phyloP scores from a whole-genome alignment of 2,888 invertebrate genomes.

The Cryptophagus acutangulus region DNA sequence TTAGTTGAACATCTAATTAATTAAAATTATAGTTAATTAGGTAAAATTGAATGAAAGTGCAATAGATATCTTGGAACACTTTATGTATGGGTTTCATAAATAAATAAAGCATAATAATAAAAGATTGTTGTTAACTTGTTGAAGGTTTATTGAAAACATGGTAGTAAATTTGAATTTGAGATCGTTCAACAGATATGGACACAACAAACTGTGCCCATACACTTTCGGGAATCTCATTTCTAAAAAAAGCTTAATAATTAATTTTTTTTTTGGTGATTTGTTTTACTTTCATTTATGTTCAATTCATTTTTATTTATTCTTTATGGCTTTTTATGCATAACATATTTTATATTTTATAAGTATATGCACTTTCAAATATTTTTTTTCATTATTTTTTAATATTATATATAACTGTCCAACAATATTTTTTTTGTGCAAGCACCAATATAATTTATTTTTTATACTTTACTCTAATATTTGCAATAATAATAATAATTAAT shows the following conservation, averaged over 20 bases:
- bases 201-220: conserved; percentile 19
- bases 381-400: conserved; percentile 25
- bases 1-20: too few species aligned
- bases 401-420: conserved; percentile 34
- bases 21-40: too few species aligned
- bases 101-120: too few species aligned
- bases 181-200: conserved; percentile 25
- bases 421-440: conserved; percentile 40
- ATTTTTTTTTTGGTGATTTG: conserved; percentile 15
- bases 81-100: too few species aligned
- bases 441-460: conserved; percentile 34
- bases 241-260: conserved; percentile 30
- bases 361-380: conserved; percentile 1
- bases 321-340: conserved; percentile 1
- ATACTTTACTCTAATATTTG: conserved; percentile 21
- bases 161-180: conserved; percentile 32
- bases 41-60: too few species aligned
- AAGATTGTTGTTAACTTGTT: conserved; percentile 30
- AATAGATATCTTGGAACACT: too few species aligned
- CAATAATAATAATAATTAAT: conserved; percentile 12
- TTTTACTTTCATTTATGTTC: background rate
- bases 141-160: conserved; percentile 38
- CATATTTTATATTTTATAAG: conserved; percentile 1
- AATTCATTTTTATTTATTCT: background rate
- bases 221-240: conserved; percentile 15